Base-by-base conservation (phyloP, 2,888 invertebrate species). In the Conomelus anceps region DNA sequence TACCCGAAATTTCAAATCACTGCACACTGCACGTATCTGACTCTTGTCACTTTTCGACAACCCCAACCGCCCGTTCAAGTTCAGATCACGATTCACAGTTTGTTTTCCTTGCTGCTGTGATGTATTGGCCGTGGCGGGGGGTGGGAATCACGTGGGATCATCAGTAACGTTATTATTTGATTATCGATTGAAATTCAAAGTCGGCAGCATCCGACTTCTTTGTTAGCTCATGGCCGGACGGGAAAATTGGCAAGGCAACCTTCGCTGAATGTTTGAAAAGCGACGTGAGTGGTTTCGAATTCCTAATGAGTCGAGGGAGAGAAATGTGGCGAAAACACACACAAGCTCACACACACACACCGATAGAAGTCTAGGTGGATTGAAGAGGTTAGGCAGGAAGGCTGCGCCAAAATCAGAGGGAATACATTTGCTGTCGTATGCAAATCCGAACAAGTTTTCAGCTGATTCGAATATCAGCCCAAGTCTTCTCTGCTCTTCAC, bases 341-440 rank as follows among this genome's bases (percentile, higher is more conserved):
- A n/a, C 63, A n/a, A 20, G n/a, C 63, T n/a, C 63, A 20, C 63
- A 63, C 63, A 20, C 63, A n/a, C 63, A 63, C 63, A n/a, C n/a
- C n/a, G 63, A 63, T 63, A 26, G 26, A 26, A 26, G 63, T n/a
- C 34, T 63, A n/a, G n/a, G n/a, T n/a, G n/a, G n/a, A n/a, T n/a
- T n/a, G n/a, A n/a, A 63, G 63, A n/a, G n/a, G 63, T 63, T 20
- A 63, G 63, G 11, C n/a, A 63, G 13, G 63, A 63, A 63, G 63
- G n/a, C 41, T 41, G 41, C 41, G 17, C 41, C 41, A 63, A 63
- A 86, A 86, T 86, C 86, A 86, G 86, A 86, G 86, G 29, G 86
- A 86, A 86, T 86, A 26, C 86, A 86, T 86, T 86, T 86, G 86
- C 86, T 86, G 86, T 86, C 86, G 23, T 86, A 24, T 29, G 86